phyloP scores from a whole-genome alignment of 2,113 vertebrate genomes.

The Xiphophorus maculatus region DNA sequence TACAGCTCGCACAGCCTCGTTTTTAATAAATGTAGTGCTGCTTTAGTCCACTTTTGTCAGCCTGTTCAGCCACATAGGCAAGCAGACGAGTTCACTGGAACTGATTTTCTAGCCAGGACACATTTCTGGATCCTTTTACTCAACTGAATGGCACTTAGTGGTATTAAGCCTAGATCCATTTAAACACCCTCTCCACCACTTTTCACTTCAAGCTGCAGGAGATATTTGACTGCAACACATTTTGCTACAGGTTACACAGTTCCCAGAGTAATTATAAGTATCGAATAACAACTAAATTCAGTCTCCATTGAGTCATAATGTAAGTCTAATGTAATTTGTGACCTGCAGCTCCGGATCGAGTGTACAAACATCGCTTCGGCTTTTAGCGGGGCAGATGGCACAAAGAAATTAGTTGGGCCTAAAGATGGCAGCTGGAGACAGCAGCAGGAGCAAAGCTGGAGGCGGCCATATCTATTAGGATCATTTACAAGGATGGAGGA shows the following conservation, averaged over 20 bases:
- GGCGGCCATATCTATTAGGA: slow-evolving; percentile 34
- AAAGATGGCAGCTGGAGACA: slow-evolving; percentile 45
- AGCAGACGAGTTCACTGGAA: slow-evolving; percentile 9
- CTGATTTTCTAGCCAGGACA: not conserved
- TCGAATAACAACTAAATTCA: slow-evolving; percentile 42
- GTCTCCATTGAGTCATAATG: slow-evolving; percentile 12
- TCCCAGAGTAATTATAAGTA: slow-evolving; percentile 25
- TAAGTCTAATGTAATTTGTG: slow-evolving; percentile 32
- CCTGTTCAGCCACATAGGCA: slow-evolving; percentile 32
- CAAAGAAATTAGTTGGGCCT: slow-evolving; percentile 54
- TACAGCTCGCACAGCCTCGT: slow-evolving; percentile 46
- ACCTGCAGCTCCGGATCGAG: slow-evolving; percentile 8
- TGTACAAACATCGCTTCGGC: slow-evolving; percentile 15
- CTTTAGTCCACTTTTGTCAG: slow-evolving; percentile 53
- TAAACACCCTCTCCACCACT: slow-evolving; percentile 52
- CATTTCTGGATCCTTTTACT: slow-evolving; percentile 23
- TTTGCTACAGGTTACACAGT: slow-evolving; percentile 17
- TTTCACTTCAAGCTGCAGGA: slow-evolving; percentile 25
- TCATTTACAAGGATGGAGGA: slow-evolving; percentile 44
- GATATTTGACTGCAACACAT: slow-evolving; percentile 46
- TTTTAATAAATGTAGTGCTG: slow-evolving; percentile 56
- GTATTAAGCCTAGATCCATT: slow-evolving; percentile 60
- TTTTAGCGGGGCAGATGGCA: slow-evolving; percentile 41
- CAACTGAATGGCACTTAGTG: slow-evolving; percentile 64
- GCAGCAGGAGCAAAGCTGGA: slow-evolving; percentile 18